Percentiles rank a stretch among this genome's conserved stretches.
Evolutionary conservation across 2,113 vertebrate genomes (phyloP).

Genomic region (Nibea albiflora): DNA sequence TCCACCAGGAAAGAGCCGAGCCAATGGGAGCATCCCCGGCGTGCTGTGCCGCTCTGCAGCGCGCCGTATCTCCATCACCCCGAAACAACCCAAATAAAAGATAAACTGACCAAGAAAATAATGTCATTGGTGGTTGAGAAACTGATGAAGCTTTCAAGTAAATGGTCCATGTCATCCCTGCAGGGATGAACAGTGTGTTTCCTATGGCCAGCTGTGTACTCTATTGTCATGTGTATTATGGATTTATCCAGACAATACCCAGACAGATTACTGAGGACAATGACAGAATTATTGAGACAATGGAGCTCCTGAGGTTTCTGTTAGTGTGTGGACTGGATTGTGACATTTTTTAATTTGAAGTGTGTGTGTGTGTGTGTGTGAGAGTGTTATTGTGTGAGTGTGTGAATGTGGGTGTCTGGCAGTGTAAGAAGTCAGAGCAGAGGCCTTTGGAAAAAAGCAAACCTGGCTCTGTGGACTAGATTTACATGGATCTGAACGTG

Average conservation of each 20-base stretch:
- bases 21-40: not conserved
- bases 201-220: slow-evolving; percentile 23
- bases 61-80: too few species aligned
- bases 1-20: slow-evolving; percentile 6
- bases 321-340: slow-evolving; percentile 48
- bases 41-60: not conserved
- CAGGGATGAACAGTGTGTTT: slow-evolving; percentile 34
- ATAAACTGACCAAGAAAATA: not conserved
- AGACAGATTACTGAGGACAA: slow-evolving; percentile 68
- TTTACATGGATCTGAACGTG: slow-evolving; percentile 23
- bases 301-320: slow-evolving; percentile 46
- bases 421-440: not conserved
- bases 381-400: slow-evolving; percentile 12
- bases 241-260: slow-evolving; percentile 61
- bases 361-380: slow-evolving; percentile 15
- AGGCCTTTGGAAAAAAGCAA: slow-evolving; percentile 6
- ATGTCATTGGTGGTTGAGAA: not conserved
- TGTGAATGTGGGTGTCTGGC: slow-evolving; percentile 22
- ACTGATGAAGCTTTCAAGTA: slow-evolving; percentile 28
- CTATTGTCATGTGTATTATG: slow-evolving; percentile 58
- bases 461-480: slow-evolving; percentile 18
- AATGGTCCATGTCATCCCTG: slow-evolving; percentile 22
- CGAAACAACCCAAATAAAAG: not conserved
- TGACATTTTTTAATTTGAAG: slow-evolving; percentile 57
- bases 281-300: slow-evolving; percentile 70